Evolutionary conservation across 2,888 invertebrate species (phyloP).

Genomic region (Gandaritis pyraliata): DNA sequence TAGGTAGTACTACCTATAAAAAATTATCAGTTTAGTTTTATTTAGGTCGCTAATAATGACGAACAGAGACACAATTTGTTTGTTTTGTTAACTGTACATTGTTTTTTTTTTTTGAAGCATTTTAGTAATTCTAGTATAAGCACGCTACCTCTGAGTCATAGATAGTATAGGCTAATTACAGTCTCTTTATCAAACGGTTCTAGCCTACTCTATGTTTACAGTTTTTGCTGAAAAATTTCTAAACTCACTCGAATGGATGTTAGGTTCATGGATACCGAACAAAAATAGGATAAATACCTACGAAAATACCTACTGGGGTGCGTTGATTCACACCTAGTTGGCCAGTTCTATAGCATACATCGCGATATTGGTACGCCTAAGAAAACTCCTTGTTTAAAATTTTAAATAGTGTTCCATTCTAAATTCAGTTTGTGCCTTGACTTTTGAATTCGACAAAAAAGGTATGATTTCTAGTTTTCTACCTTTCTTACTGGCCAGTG

Average conservation of each 20-base stretch:
- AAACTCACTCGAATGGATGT: conserved; percentile 52
- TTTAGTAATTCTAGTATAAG: too few relatives aligned
- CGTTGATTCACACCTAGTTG: conserved; percentile 71
- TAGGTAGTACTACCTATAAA: too few relatives aligned
- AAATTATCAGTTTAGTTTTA: too few relatives aligned
- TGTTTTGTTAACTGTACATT: too few relatives aligned
- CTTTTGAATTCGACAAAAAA: conserved; percentile 27
- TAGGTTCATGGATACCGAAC: conserved; percentile 58
- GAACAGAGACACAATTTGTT: too few relatives aligned
- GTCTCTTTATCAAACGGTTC: not conserved
- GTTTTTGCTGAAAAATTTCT: conserved; percentile 35
- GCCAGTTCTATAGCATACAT: conserved; percentile 63
- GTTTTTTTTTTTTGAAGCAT: too few relatives aligned
- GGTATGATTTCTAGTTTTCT: conserved; percentile 13
- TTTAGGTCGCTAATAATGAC: too few relatives aligned
- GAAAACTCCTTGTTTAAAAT: conserved; percentile 35
- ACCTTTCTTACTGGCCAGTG: conserved; percentile 3
- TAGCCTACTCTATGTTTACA: conserved; percentile 15
- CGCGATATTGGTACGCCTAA: conserved; percentile 62
- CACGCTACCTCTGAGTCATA: too few relatives aligned
- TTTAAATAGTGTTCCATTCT: conserved; percentile 14
- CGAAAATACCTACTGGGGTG: conserved; percentile 39
- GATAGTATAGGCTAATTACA: too few relatives aligned
- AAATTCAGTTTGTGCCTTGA: conserved; percentile 25
- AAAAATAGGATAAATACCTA: conserved; percentile 17